These are phyloP conservation scores for Bufotes viridis DNA, from an alignment of 2,797 vertebrate species.

Conservation along the genomic window DNA sequence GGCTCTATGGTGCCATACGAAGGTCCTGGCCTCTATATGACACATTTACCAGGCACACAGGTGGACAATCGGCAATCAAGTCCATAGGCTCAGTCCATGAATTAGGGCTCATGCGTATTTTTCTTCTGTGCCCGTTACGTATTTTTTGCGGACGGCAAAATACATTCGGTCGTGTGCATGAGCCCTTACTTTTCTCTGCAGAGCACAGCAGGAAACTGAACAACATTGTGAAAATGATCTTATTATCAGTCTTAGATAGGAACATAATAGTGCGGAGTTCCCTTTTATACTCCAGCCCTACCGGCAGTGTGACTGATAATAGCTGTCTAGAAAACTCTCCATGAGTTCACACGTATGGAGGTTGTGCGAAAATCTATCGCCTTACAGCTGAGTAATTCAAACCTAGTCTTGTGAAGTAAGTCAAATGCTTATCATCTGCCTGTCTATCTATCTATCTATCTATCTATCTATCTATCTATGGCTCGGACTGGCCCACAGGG, in stretches of 20 bases:
- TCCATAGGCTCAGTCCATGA: background rate
- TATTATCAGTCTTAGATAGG: background rate
- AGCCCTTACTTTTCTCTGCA: background rate
- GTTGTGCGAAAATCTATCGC: background rate
- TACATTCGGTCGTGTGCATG: no score
- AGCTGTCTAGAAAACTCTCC: slow-evolving; percentile 6
- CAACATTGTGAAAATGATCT: background rate
- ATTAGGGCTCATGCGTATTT: no score
- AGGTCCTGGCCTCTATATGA: background rate
- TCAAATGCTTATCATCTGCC: background rate
- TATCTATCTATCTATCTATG: background rate
- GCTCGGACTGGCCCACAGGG: no score
- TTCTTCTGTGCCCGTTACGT: no score
- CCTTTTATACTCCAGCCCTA: background rate
- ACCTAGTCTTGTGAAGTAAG: background rate
- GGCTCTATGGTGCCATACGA: background rate
- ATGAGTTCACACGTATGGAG: background rate
- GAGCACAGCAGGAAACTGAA: background rate
- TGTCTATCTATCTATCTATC: no score
- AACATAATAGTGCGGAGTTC: background rate
- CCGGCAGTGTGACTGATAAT: background rate
- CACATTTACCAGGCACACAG: background rate
- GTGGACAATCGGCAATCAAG: background rate
- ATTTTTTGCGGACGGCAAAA: no score
- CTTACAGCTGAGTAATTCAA: background rate